These are phyloP conservation scores for Pangasianodon hypophthalmus DNA, from an alignment of 2,113 vertebrate species.

Conservation along the genomic window DNA sequence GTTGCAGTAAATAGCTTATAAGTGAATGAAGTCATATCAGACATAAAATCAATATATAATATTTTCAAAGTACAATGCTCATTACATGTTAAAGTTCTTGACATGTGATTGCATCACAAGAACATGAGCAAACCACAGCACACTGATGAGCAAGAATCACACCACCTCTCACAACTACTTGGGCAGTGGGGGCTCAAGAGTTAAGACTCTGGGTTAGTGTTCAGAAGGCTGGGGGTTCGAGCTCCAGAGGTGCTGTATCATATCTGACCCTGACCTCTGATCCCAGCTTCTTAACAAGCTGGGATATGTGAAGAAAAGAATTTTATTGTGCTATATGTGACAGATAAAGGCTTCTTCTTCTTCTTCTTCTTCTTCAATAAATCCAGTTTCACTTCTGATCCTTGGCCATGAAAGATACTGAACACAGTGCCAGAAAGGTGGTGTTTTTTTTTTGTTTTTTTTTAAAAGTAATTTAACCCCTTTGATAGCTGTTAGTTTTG, in stretches of 20 bases:
- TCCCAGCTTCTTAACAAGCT: neutral
- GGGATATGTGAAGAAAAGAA: neutral
- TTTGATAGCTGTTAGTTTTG: neutral
- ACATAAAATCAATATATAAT: no score
- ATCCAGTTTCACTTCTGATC: no score
- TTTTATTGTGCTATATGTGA: neutral
- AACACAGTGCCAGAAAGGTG: neutral
- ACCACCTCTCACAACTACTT: no score
- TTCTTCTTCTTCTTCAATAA: neutral
- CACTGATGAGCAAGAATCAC: neutral
- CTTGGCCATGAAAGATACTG: no score
- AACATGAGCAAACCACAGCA: neutral
- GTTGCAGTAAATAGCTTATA: no score
- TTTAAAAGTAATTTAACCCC: neutral
- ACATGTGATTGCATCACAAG: neutral
- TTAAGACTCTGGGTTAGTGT: neutral
- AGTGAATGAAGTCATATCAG: neutral
- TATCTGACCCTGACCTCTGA: neutral
- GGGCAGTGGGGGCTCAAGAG: neutral
- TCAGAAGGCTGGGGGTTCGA: neutral
- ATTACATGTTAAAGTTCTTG: neutral
- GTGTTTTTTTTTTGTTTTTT: neutral
- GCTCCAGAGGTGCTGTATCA: neutral
- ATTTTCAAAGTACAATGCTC: no score
- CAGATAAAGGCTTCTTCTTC: neutral